Percentiles rank a stretch among this genome's conserved stretches.
phyloP scores from a whole-genome alignment of 1,140 invertebrate genomes.

The Atta colombica region DNA sequence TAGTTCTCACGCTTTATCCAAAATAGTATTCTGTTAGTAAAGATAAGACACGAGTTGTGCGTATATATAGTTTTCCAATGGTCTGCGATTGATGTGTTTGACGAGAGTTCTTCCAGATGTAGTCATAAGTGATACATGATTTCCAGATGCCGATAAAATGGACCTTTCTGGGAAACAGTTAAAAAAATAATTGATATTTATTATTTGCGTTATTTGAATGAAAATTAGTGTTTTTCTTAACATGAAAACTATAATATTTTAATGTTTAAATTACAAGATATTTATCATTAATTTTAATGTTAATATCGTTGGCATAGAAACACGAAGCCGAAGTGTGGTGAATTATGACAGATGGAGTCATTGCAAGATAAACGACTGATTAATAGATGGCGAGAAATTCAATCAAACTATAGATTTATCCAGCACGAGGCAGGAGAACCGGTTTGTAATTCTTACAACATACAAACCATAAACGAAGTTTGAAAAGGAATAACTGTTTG shows the following conservation, averaged over 20 bases:
- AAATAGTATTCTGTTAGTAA: constrained; percentile 3
- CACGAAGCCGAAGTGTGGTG: neutral
- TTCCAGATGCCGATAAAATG: neutral
- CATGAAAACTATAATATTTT: neutral
- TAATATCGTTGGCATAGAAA: neutral
- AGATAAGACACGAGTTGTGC: constrained; percentile 12
- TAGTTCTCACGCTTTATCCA: constrained; percentile 25
- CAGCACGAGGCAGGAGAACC: constrained; percentile 26
- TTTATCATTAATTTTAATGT: neutral
- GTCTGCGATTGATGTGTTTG: neutral
- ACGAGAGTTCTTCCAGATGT: neutral
- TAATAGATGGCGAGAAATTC: constrained; percentile 48
- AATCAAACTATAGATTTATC: constrained; percentile 25
- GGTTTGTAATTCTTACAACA: constrained; percentile 54
- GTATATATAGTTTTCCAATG: constrained; percentile 15
- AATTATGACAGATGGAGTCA: neutral
- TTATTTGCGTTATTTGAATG: neutral
- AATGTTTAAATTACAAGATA: neutral
- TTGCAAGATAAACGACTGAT: constrained; percentile 30
- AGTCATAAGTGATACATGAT: neutral
- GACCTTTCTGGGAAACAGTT: neutral
- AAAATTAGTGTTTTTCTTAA: neutral
- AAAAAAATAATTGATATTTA: neutral
- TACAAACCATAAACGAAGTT: constrained; percentile 28
- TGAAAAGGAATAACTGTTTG: constrained; percentile 53